These are phyloP conservation scores for Pyrrhia umbra DNA, from an alignment of 2,888 invertebrate genomes.

Conservation along the genomic window DNA sequence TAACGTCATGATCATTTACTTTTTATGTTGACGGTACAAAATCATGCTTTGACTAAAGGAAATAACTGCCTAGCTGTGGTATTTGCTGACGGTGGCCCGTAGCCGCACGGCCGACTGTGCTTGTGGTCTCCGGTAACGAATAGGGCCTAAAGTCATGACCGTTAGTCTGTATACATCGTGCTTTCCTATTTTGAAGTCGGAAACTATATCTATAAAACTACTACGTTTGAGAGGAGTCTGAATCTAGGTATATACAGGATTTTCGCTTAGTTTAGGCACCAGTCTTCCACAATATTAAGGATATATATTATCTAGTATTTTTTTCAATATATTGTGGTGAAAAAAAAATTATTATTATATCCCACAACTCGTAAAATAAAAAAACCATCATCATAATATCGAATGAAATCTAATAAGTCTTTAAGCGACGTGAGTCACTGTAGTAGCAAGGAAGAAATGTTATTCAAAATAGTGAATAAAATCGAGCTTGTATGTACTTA, in stretches of 20 bases:
- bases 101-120: conserved; percentile 24
- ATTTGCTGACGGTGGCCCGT: conserved; percentile 32
- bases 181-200: not conserved
- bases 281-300: no score
- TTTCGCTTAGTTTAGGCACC: no score
- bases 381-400: not conserved
- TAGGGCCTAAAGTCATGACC: conserved; percentile 26
- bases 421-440: not conserved
- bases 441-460: not conserved
- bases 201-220: no score
- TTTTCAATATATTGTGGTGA: no score
- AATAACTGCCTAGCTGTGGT: conserved; percentile 56
- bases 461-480: not conserved
- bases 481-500: not conserved
- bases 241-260: no score
- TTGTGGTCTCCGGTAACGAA: conserved; percentile 45
- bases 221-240: no score
- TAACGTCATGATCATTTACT: no score
- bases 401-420: not conserved
- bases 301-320: no score
- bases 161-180: conserved; percentile 19
- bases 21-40: conserved; percentile 26
- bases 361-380: not conserved
- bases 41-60: conserved; percentile 32
- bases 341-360: no score